A percentile compares a stretch with the other conserved stretches of the same genome.
Evolutionary conservation across 2,113 vertebrate genomes (phyloP).

Genomic region (Vidua macroura): DNA sequence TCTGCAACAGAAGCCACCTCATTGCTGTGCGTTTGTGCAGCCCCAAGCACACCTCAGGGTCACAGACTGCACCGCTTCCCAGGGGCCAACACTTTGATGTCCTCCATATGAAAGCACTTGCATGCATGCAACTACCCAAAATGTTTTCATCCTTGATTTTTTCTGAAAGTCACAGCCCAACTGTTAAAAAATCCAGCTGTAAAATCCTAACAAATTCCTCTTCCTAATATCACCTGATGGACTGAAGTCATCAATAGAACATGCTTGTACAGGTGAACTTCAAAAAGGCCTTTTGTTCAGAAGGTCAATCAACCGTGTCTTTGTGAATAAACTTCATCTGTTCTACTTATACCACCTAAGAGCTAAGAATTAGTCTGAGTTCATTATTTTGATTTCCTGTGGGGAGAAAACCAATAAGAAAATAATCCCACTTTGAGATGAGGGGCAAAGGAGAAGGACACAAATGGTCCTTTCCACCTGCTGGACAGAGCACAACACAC

Average conservation of each 20-base stretch:
- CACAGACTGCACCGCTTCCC: neutral
- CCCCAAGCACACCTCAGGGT: neutral
- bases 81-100: neutral
- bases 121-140: neutral
- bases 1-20: neutral
- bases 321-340: neutral
- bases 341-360: neutral
- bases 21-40: neutral
- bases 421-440: neutral
- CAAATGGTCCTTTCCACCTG: neutral
- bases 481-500: neutral
- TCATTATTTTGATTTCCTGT: neutral
- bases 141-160: neutral
- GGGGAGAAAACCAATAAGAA: neutral
- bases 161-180: neutral
- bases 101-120: neutral
- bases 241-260: neutral
- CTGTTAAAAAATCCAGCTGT: neutral
- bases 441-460: neutral
- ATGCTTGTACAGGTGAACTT: neutral
- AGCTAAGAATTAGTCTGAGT: neutral
- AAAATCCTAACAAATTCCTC: neutral
- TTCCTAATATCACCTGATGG: neutral
- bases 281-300: neutral
- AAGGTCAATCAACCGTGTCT: neutral